A percentile compares a stretch with the other conserved stretches of the same genome.
These are phyloP conservation scores for Dicroscelio sp. DNA, from an alignment of 2,888 invertebrate species.

Conservation along the genomic window DNA sequence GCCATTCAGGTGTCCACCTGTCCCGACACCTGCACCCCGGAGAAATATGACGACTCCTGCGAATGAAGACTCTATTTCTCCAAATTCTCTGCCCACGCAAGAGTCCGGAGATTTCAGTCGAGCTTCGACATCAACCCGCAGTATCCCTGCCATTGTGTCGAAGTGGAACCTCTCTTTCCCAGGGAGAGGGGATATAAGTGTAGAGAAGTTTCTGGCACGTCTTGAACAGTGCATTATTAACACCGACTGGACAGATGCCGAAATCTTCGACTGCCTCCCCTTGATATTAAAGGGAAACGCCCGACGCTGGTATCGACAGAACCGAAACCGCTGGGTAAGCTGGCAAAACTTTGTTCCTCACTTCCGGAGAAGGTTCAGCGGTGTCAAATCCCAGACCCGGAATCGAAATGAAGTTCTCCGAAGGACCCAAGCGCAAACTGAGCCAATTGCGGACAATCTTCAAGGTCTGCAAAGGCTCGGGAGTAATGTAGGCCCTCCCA, in stretches of 20 bases:
- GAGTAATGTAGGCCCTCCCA: not conserved
- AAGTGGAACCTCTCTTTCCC: not conserved
- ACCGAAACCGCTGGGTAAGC: not conserved
- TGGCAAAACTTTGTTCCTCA: conserved; percentile 1
- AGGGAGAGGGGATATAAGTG: conserved; percentile 6
- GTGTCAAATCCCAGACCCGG: not conserved
- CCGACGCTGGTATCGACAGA: conserved; percentile 5
- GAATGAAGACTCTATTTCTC: no score
- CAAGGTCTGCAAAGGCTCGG: not conserved
- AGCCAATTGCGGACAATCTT: not conserved
- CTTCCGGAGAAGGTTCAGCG: not conserved
- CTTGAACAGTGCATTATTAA: not conserved
- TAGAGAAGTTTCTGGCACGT: conserved; percentile 8
- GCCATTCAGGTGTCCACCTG: no score
- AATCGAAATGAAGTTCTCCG: not conserved
- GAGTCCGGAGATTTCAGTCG: no score
- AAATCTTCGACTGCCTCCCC: not conserved
- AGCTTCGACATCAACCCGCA: no score
- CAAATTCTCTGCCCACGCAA: no score
- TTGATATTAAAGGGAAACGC: not conserved
- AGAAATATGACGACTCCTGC: no score
- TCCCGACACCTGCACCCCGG: no score
- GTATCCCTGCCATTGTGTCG: not conserved
- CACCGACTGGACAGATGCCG: not conserved
- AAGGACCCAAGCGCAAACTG: not conserved